phyloP scores from a whole-genome alignment of 2,888 invertebrate genomes.

The Cantharis rufa region DNA sequence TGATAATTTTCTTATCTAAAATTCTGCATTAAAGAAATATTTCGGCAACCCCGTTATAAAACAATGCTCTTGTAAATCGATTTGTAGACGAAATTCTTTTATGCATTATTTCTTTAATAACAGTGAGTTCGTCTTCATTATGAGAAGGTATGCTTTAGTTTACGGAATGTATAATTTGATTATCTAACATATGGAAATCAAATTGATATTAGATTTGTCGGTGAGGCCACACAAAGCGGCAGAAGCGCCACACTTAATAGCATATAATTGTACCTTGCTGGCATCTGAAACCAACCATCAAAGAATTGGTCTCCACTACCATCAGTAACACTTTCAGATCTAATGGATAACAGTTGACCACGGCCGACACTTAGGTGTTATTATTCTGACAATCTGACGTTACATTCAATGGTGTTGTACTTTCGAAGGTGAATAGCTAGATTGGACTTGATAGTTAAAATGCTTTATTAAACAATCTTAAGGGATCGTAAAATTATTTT shows the following conservation, averaged over 20 bases:
- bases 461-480: neutral
- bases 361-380: slow-evolving; percentile 7
- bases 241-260: slow-evolving; percentile 16
- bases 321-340: slow-evolving; percentile 2
- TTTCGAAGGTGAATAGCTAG: neutral
- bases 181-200: slow-evolving; percentile 8
- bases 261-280: slow-evolving; percentile 21
- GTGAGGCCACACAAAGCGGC: slow-evolving; percentile 21
- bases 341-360: slow-evolving; percentile 1
- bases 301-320: neutral
- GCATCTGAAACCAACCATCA: neutral
- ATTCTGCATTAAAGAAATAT: neutral
- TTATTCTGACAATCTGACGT: slow-evolving; percentile 7
- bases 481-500: neutral
- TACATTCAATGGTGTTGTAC: neutral
- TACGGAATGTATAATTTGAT: slow-evolving; percentile 9
- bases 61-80: neutral
- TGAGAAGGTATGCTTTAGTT: neutral
- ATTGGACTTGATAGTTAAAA: neutral
- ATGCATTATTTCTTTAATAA: neutral
- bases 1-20: neutral
- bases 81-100: neutral
- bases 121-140: neutral
- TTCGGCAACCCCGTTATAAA: neutral
- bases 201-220: slow-evolving; percentile 10